phyloP scores from a whole-genome alignment of 2,888 invertebrate species.

The Acholoe squamosa region DNA sequence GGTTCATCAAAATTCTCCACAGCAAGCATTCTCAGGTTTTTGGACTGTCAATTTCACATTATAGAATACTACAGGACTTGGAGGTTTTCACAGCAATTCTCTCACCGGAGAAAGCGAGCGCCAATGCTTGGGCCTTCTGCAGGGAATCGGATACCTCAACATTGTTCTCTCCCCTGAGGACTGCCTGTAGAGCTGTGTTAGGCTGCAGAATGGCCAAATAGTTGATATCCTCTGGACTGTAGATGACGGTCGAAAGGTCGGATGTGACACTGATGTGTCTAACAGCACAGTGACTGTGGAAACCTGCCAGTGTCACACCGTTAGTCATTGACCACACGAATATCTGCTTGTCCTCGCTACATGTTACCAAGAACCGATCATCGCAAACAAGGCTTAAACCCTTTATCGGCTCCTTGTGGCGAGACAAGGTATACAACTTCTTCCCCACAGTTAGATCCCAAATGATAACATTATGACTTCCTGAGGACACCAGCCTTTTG shows the following conservation, averaged over 20 bases:
- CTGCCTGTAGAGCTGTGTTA: slow-evolving; percentile 70
- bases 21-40: too few relatives aligned
- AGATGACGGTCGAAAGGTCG: slow-evolving; percentile 71
- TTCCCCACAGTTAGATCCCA: slow-evolving; percentile 70
- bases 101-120: slow-evolving; percentile 35
- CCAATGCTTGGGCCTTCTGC: slow-evolving; percentile 51
- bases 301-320: slow-evolving; percentile 72
- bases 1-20: too few relatives aligned
- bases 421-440: slow-evolving; percentile 72
- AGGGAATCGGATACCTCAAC: neutral
- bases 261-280: slow-evolving; percentile 70
- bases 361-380: slow-evolving; percentile 73
- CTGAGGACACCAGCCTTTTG: slow-evolving; percentile 72
- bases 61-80: slow-evolving; percentile 17
- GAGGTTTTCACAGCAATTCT: neutral
- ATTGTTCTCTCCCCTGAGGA: neutral
- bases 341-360: slow-evolving; percentile 74
- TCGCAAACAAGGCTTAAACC: slow-evolving; percentile 72
- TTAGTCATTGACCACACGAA: slow-evolving; percentile 74
- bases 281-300: slow-evolving; percentile 73
- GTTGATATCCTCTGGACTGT: slow-evolving; percentile 72
- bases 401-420: slow-evolving; percentile 74
- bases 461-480: slow-evolving; percentile 74
- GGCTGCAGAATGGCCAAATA: slow-evolving; percentile 73
- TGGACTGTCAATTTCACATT: neutral